Percentiles rank a stretch among this genome's conserved stretches.
Evolutionary conservation across 2,888 invertebrate genomes (phyloP).

Genomic region (Eupithecia exiguata): DNA sequence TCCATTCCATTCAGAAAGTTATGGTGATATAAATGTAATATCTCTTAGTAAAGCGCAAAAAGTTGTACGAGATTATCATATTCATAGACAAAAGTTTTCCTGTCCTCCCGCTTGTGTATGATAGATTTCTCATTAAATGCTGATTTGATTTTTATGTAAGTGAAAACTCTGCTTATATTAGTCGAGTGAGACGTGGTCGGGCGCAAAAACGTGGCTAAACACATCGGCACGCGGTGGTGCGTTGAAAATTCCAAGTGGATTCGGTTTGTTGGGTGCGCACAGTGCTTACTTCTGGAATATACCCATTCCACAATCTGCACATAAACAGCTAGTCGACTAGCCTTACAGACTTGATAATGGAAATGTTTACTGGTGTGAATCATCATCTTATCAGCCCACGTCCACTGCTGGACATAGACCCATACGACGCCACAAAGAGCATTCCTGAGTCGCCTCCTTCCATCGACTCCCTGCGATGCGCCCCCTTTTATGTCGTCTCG

Average conservation of each 20-base stretch:
- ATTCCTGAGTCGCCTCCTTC: no score
- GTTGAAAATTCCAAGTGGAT: slow-evolving; percentile 58
- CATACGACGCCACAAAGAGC: no score
- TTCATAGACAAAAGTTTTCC: slow-evolving; percentile 50
- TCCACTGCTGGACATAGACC: no score
- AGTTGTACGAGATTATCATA: slow-evolving; percentile 51
- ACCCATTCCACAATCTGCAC: neutral
- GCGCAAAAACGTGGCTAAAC: slow-evolving; percentile 53
- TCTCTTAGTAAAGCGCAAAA: slow-evolving; percentile 39
- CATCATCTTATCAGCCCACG: no score
- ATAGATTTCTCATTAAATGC: slow-evolving; percentile 21
- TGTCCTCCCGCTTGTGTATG: slow-evolving; percentile 36
- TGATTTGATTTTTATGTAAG: slow-evolving; percentile 52
- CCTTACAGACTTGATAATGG: neutral
- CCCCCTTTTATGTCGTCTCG: no score
- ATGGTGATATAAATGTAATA: slow-evolving; percentile 32
- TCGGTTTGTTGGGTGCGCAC: slow-evolving; percentile 40
- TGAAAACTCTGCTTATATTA: slow-evolving; percentile 47
- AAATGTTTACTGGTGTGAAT: slow-evolving; percentile 9
- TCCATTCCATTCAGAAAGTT: slow-evolving; percentile 31
- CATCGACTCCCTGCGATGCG: no score
- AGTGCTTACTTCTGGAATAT: neutral
- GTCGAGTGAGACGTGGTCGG: slow-evolving; percentile 32
- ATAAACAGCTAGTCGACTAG: neutral
- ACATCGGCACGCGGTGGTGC: slow-evolving; percentile 61